These are phyloP conservation scores for Drosophila sp. DNA, from an alignment of 1,140 invertebrate genomes.

Conservation along the genomic window DNA sequence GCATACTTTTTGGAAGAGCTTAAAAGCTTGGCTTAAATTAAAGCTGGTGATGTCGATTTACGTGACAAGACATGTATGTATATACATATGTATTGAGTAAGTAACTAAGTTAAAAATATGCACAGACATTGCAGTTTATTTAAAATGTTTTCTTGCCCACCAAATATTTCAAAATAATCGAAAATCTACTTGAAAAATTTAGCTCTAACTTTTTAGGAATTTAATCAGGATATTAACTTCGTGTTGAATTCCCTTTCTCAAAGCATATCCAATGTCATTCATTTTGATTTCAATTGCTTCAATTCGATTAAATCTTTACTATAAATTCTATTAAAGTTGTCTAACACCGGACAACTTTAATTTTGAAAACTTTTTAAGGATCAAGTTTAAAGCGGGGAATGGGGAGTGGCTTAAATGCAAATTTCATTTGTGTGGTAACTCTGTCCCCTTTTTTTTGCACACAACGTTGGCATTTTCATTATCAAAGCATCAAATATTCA, in stretches of 20 bases:
- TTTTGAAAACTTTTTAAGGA: background rate
- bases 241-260: background rate
- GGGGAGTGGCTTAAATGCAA: background rate
- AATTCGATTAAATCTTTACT: no score
- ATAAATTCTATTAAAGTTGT: slow-evolving; percentile 9
- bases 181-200: no score
- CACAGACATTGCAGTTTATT: no score
- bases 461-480: slow-evolving; percentile 33
- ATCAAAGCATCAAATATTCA: slow-evolving; percentile 49
- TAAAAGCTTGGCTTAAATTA: background rate
- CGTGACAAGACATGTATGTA: no score
- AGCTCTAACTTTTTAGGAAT: no score
- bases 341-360: background rate
- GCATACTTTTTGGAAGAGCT: slow-evolving; percentile 11
- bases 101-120: no score
- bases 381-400: background rate
- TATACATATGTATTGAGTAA: no score
- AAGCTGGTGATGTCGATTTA: background rate
- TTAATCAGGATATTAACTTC: background rate
- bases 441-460: background rate
- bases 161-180: no score
- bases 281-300: slow-evolving; percentile 9
- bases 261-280: background rate
- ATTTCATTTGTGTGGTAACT: slow-evolving; percentile 21
- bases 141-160: no score